Evolutionary conservation across 2,113 vertebrate species (phyloP).

Genomic region (Lepus americanus): DNA sequence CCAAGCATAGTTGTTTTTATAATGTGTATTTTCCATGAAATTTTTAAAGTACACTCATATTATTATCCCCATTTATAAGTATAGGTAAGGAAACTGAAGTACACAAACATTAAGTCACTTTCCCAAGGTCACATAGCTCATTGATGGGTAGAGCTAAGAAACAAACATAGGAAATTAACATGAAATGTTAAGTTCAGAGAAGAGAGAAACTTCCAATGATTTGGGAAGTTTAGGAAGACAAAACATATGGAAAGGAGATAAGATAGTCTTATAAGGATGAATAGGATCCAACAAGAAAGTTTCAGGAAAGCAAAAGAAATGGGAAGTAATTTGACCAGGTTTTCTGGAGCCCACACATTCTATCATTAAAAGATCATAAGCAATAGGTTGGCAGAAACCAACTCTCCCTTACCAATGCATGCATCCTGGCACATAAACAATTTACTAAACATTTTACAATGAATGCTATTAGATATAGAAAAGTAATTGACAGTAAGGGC

Average conservation of each 20-base stretch:
- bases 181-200: not conserved
- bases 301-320: not conserved
- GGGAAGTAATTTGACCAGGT: not conserved
- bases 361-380: not conserved
- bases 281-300: not conserved
- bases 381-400: not conserved
- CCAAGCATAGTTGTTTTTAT: too few species aligned
- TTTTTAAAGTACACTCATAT: too few species aligned
- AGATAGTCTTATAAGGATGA: not conserved
- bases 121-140: not conserved
- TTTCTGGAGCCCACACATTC: not conserved
- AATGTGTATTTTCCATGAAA: too few species aligned
- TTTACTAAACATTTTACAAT: slow-evolving; percentile 24
- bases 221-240: not conserved
- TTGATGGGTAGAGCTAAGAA: not conserved
- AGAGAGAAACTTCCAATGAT: not conserved
- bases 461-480: not conserved
- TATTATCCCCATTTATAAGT: not conserved
- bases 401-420: not conserved
- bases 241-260: not conserved
- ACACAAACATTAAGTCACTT: slow-evolving; percentile 7
- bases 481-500: not conserved
- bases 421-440: not conserved
- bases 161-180: not conserved
- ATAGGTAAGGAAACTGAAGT: not conserved